Evolutionary conservation across 2,888 invertebrate genomes (phyloP), one percentile per base, ranked within the genome.

Genomic region (Drepanosiphum platanoidis): DNA sequence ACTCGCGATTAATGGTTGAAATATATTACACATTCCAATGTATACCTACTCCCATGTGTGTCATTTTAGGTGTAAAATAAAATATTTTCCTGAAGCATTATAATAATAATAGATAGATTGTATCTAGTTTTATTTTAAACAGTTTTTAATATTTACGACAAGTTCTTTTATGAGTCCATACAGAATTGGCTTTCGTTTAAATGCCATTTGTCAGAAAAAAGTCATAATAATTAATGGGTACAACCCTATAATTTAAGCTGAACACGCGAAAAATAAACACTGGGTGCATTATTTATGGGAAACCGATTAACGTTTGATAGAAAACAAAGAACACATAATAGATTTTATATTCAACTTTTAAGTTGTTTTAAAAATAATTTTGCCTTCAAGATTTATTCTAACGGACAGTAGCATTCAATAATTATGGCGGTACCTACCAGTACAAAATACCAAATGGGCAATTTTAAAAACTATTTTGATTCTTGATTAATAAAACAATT

Each of bases 211-310:
- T 61, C 8, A 7, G 13, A 71, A 72, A 42, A 18, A 18, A 72
- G n/a, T 64, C 30, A 78, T n/a, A 64, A 82, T 74, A 82, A 74
- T 82, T 82, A 82, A 64, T 27, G 74, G 11, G 46, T 22, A 74
- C 46, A 27, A 2, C 18, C 22, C 32, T 15, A 66, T 79, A 79
- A 79, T 79, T 79, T 46, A 46, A 34, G 46, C 3, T 9, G 42
- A 79, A 82, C 80, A 80, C 70, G 80, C 71, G 11, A 39, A 36
- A 39, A 36, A 15, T 36, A 15, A 18, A 70, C 77, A 77, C 9
- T 9, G 9, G 13, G 39, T 82, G 64, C 39, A 82, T 82, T 82
- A 82, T 82, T 82, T 18, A 66, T 39, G 32, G 22, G 42, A 4
- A 27, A 27, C 42, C 79, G 42, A 79, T 42, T 30, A 64, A 78